phyloP scores from a whole-genome alignment of 1,140 invertebrate species.

The Heliconius nattereri region DNA sequence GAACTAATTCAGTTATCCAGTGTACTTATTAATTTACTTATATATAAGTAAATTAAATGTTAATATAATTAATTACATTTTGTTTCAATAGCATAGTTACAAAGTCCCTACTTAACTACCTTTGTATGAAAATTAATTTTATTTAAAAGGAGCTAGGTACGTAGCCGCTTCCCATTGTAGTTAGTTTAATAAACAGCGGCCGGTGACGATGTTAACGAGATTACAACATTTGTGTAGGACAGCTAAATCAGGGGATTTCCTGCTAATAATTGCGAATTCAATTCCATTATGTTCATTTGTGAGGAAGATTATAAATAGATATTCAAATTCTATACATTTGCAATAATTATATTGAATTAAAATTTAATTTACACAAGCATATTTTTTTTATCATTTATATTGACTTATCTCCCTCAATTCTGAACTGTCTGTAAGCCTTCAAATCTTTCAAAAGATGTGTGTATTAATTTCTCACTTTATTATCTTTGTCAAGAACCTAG shows the following conservation, averaged over 20 bases:
- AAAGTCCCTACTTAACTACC: neutral
- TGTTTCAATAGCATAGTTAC: neutral
- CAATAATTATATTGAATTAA: too few relatives aligned
- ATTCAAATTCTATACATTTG: neutral
- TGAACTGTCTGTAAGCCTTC: too few relatives aligned
- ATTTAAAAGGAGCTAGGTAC: slow-evolving; percentile 17
- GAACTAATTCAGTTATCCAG: too few relatives aligned
- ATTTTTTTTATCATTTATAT: too few relatives aligned
- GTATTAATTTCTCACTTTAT: too few relatives aligned
- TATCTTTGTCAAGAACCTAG: too few relatives aligned
- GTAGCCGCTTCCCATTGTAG: slow-evolving; percentile 26
- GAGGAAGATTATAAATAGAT: neutral
- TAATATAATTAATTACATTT: neutral
- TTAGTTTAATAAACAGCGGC: slow-evolving; percentile 28
- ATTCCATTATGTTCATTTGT: neutral
- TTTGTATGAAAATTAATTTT: slow-evolving; percentile 18
- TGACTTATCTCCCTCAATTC: too few relatives aligned
- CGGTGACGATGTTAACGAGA: slow-evolving; percentile 32
- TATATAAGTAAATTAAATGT: neutral
- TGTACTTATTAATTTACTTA: neutral
- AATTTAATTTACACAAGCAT: too few relatives aligned
- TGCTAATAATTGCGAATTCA: slow-evolving; percentile 21
- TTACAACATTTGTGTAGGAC: slow-evolving; percentile 26
- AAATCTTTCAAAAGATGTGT: too few relatives aligned
- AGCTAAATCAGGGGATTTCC: slow-evolving; percentile 24